phyloP scores from a whole-genome alignment of 2,797 vertebrate genomes.

The Bradypodion pumilum region DNA sequence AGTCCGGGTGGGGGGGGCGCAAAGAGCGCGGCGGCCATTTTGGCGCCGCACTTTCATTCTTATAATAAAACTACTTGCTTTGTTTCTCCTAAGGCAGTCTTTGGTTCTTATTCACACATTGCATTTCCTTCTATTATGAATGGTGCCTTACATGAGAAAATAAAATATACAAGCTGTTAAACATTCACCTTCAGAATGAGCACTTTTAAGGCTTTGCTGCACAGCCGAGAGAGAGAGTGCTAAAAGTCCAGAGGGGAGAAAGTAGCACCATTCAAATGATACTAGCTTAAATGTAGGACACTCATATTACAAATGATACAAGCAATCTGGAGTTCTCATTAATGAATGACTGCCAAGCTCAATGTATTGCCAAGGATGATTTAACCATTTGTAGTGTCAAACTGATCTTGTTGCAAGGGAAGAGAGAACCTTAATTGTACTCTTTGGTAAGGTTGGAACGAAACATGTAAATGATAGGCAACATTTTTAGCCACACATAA shows the following conservation, averaged over 20 bases:
- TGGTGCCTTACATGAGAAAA: constrained; percentile 30
- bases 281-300: constrained; percentile 75
- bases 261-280: constrained; percentile 56
- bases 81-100: no score
- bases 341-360: constrained; percentile 78
- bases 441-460: constrained; percentile 29
- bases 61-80: no score
- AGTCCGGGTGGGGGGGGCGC: no score
- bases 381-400: constrained; percentile 78
- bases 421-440: constrained; percentile 52
- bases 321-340: constrained; percentile 87
- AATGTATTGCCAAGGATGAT: constrained; percentile 76
- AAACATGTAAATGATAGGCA: constrained; percentile 53
- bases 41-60: no score
- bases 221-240: constrained; percentile 43
- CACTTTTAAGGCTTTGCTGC: constrained; percentile 63
- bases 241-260: not conserved
- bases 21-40: no score
- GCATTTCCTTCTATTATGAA: no score
- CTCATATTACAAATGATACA: constrained; percentile 82
- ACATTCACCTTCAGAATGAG: constrained; percentile 58
- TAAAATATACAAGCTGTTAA: constrained; percentile 58
- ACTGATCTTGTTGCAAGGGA: constrained; percentile 65
- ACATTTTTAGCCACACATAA: constrained; percentile 43
- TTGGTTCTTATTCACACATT: no score